phyloP scores from a whole-genome alignment of 2,113 vertebrate genomes.

The Elgaria multicarinata region DNA sequence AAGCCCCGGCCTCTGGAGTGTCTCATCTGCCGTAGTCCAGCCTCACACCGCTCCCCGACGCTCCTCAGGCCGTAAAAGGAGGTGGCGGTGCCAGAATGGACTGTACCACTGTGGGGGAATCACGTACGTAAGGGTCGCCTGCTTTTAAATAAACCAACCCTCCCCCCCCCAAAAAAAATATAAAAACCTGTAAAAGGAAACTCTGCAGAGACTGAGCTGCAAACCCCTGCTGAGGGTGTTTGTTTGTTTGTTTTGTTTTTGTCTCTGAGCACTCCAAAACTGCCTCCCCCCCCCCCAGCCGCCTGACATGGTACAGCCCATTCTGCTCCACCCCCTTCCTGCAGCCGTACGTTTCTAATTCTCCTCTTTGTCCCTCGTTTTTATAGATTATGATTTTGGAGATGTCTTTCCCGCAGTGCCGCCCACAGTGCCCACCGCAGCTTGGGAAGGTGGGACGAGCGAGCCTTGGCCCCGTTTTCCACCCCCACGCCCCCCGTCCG shows the following conservation, averaged over 20 bases:
- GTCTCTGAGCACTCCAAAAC: not conserved
- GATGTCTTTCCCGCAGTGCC: slow-evolving; percentile 98
- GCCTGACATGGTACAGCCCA: not conserved
- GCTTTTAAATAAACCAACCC: not conserved
- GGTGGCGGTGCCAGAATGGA: not conserved
- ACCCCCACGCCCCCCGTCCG: slow-evolving; percentile 26
- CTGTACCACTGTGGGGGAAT: not conserved
- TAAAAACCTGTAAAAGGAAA: not conserved
- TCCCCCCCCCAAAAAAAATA: too few species aligned
- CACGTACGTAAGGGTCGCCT: not conserved
- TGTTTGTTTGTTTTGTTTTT: not conserved
- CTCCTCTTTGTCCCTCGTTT: slow-evolving; percentile 91
- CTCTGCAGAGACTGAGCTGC: not conserved
- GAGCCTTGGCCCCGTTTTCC: slow-evolving; percentile 79
- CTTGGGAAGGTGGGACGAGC: slow-evolving; percentile 98
- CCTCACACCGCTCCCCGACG: too few species aligned
- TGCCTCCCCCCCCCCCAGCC: not conserved
- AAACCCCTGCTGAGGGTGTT: not conserved
- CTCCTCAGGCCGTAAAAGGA: not conserved
- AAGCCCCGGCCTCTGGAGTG: not conserved
- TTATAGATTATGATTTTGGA: slow-evolving; percentile 99
- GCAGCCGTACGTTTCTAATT: slow-evolving; percentile 76
- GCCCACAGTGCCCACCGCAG: slow-evolving; percentile 97
- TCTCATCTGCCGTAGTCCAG: not conserved
- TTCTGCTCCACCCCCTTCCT: not conserved